Evolutionary conservation across 2,113 vertebrate genomes (phyloP).

Genomic region (Alligator sinensis): DNA sequence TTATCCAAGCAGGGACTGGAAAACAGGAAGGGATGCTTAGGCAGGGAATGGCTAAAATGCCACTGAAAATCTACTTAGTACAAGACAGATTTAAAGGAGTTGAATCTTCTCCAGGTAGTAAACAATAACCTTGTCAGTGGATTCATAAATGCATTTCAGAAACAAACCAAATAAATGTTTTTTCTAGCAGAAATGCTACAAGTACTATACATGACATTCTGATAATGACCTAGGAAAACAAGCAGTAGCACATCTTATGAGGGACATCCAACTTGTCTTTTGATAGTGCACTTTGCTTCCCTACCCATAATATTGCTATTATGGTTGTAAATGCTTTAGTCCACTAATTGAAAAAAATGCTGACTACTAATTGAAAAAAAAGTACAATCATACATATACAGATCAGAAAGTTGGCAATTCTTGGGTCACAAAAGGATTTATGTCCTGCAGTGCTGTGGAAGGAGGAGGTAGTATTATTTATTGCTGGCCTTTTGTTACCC

Average conservation of each 20-base stretch:
- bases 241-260: neutral
- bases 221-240: neutral
- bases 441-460: neutral
- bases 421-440: accelerated
- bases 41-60: too few species aligned
- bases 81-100: neutral
- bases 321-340: neutral
- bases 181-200: neutral
- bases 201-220: neutral
- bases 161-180: neutral
- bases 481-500: accelerated
- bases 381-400: accelerated
- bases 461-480: neutral
- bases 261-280: neutral
- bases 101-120: accelerated
- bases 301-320: neutral
- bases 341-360: neutral
- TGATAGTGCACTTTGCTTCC: neutral
- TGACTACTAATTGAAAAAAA: neutral
- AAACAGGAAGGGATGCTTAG: too few species aligned
- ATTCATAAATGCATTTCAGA: neutral
- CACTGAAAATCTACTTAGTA: neutral
- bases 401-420: accelerated
- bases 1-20: too few species aligned
- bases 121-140: neutral